These are phyloP conservation scores for Conchocele bisecta DNA, from an alignment of 2,888 invertebrate genomes.

Conservation along the genomic window DNA sequence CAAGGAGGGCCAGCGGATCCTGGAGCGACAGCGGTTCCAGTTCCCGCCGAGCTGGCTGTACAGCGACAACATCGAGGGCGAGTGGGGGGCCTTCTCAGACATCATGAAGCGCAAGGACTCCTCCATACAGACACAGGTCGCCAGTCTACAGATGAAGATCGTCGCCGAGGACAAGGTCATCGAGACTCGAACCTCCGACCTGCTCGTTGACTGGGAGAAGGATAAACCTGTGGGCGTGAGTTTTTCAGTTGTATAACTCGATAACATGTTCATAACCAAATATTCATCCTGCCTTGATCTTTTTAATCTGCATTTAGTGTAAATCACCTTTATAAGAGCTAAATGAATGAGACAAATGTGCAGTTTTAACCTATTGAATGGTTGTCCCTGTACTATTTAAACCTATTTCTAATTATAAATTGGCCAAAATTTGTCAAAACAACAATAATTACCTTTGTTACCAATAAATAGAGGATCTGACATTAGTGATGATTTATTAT, in stretches of 20 bases:
- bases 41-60: constrained; percentile 99
- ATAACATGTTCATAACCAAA: no score
- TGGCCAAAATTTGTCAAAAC: no score
- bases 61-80: constrained; percentile 99
- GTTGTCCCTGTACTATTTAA: no score
- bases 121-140: constrained; percentile 82
- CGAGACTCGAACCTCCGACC: constrained; percentile 95
- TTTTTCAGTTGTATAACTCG: neutral
- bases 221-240: constrained; percentile 94
- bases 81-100: constrained; percentile 99
- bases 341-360: no score
- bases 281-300: no score
- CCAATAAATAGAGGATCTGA: no score
- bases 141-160: constrained; percentile 95
- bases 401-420: no score
- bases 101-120: constrained; percentile 99
- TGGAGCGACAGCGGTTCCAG: constrained; percentile 98
- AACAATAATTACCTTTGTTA: no score
- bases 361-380: no score
- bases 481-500: no score
- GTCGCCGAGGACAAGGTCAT: constrained; percentile 99
- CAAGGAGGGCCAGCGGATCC: constrained; percentile 97
- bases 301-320: no score
- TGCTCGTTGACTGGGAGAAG: constrained; percentile 98
- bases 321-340: no score